Base-by-base conservation (phyloP, 2,113 vertebrate genomes). In the Pardalotus punctatus region DNA sequence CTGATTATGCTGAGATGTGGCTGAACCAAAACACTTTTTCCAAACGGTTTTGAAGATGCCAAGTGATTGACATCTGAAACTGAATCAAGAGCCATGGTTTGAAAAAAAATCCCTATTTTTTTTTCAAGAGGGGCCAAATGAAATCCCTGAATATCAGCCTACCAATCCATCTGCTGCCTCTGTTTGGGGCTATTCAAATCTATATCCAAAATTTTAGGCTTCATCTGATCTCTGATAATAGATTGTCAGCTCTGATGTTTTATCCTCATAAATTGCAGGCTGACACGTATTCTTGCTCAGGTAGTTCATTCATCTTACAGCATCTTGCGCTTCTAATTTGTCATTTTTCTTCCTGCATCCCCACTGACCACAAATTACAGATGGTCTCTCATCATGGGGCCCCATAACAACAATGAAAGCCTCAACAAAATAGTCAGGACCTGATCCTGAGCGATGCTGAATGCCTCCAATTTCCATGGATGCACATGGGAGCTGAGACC, bases 161-260 rank as follows among this genome's bases (percentile, higher is more conserved):
- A 62, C 80, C 72, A 83, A 81, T 90, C 76, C 65, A 74, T 92
- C 92, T 92, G 61, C 92, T 88, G 88, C 60, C 72, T 90, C 82
- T 92, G 17, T 93, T 86, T 92, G 79, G 65, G 90, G 80, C 73
- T 92, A 95, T 97, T 96, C 95, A 96, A 97, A 94, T 96, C 96
- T 60, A 65, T 71, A 94, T 79, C 94, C 92, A 92, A 97, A 97
- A 97, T 97, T 95, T 97, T 90, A 96, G 93, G 96, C 93, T 96
- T 96, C 93, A 86, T 94, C 96, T 93, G 82, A 86, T 94, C 88
- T 79, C 93, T 94, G 93, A 91, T 95, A 95, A 96, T 92, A 96
- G 96, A 97, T 94, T 96, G 93, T 96, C 96, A 96, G 76, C 65
- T 96, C 80, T 94, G 92, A 96, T 86, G 90, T 66, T 95, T 86